These are phyloP conservation scores for Conus betulinus DNA, from an alignment of 1,140 invertebrate species.

Conservation along the genomic window DNA sequence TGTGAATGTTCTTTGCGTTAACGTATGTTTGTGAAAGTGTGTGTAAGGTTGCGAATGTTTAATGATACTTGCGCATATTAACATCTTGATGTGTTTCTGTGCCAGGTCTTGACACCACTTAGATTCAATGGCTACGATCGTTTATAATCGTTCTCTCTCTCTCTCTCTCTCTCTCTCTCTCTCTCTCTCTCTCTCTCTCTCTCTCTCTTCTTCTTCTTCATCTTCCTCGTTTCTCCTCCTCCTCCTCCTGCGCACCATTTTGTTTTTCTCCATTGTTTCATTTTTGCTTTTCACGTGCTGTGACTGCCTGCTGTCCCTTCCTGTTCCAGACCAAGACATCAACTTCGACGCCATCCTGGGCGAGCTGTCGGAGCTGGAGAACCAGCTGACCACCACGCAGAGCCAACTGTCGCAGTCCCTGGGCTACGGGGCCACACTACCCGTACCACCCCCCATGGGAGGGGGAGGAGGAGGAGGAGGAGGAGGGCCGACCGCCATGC, in stretches of 20 bases:
- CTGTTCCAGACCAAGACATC: constrained; percentile 89
- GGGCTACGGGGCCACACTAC: not conserved
- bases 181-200: constrained; percentile 27
- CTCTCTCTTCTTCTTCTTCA: constrained; percentile 10
- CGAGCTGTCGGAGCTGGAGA: constrained; percentile 89
- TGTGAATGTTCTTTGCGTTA: no score
- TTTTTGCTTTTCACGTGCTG: no score
- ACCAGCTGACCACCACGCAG: constrained; percentile 71
- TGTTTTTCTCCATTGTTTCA: not conserved
- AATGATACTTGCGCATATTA: no score
- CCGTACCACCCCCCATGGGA: not conserved
- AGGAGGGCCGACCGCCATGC: not conserved
- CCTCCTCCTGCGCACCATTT: not conserved
- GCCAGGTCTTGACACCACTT: no score
- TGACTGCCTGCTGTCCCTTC: not conserved
- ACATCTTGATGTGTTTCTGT: no score
- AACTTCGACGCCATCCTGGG: constrained; percentile 96
- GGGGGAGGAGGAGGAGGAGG: constrained; percentile 42
- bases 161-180: constrained; percentile 19
- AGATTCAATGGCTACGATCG: no score
- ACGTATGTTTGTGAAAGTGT: no score
- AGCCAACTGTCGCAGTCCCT: constrained; percentile 56
- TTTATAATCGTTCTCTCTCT: constrained; percentile 1
- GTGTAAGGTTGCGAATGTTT: no score
- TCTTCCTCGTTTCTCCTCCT: not conserved